Conservation (phyloP, 2,888 invertebrate species). For the Ephialtes manifestator region DNA sequence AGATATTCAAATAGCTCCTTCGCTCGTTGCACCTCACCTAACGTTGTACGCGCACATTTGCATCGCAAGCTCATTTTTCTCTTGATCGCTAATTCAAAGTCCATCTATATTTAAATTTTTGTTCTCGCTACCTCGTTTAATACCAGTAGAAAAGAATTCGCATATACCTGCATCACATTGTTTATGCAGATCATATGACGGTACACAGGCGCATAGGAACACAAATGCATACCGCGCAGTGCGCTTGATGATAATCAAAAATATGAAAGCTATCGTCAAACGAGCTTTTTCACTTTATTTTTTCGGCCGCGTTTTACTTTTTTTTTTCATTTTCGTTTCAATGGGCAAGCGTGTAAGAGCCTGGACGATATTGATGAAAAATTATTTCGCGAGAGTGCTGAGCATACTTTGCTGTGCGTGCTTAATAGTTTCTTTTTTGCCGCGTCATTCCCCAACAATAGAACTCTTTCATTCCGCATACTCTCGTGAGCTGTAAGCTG, state of each 20-base stretch:
- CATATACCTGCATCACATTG: conserved; percentile 46
- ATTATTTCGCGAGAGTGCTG: conserved; percentile 10
- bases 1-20: conserved; percentile 62
- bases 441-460: conserved; percentile 44
- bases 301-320: background rate
- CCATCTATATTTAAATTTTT: conserved; percentile 71
- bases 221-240: background rate
- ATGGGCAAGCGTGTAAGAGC: background rate
- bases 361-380: conserved; percentile 21
- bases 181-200: conserved; percentile 39
- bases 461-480: conserved; percentile 40
- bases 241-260: conserved; percentile 1
- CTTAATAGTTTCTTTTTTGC: conserved; percentile 26
- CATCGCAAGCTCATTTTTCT: conserved; percentile 67
- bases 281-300: background rate
- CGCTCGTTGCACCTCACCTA: conserved; percentile 28
- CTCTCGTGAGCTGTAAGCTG: conserved; percentile 18
- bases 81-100: conserved; percentile 67
- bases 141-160: conserved; percentile 47
- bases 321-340: background rate
- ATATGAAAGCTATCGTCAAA: background rate
- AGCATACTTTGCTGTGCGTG: background rate
- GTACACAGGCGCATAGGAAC: background rate
- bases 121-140: conserved; percentile 40
- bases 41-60: conserved; percentile 54